Conservation (phyloP, 2,888 invertebrate species). For the Synanthedon andrenaeformis region DNA sequence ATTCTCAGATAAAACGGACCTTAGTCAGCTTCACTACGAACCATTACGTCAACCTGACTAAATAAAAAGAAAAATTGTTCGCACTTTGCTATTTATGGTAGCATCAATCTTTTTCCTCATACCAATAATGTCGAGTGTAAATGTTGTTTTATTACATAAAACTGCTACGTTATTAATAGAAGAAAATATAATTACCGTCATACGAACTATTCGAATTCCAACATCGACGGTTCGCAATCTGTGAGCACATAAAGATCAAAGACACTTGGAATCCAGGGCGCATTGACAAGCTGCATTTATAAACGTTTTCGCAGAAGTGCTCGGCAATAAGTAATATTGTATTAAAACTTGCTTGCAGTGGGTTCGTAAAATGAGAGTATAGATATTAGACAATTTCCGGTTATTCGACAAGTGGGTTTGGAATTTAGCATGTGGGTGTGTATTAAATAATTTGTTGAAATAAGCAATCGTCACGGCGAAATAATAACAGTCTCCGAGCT, state of each 20-base stretch:
- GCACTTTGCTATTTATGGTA: neutral
- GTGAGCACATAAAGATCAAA: slow-evolving; percentile 17
- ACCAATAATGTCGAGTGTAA: neutral
- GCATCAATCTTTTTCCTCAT: slow-evolving; percentile 5
- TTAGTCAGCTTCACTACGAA: slow-evolving; percentile 24
- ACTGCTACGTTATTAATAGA: neutral
- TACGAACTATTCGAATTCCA: slow-evolving; percentile 20
- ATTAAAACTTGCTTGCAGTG: neutral
- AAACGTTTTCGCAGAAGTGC: slow-evolving; percentile 1
- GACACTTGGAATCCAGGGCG: slow-evolving; percentile 17
- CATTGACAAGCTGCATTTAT: slow-evolving; percentile 14
- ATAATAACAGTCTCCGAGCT: neutral
- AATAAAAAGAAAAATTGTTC: neutral
- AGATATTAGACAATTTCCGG: slow-evolving; percentile 11
- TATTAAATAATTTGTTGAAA: neutral
- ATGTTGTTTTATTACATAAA: neutral
- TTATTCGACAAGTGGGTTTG: slow-evolving; percentile 10
- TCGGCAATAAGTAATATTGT: neutral
- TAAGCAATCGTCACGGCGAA: neutral
- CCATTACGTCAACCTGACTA: slow-evolving; percentile 9
- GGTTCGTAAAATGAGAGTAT: neutral
- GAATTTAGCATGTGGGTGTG: slow-evolving; percentile 7
- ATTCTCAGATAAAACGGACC: slow-evolving; percentile 30
- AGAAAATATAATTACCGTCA: slow-evolving; percentile 6
- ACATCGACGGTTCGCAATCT: slow-evolving; percentile 7